Base-by-base conservation (phyloP, 2,113 vertebrate species). In the Rhabdornis inornatus region DNA sequence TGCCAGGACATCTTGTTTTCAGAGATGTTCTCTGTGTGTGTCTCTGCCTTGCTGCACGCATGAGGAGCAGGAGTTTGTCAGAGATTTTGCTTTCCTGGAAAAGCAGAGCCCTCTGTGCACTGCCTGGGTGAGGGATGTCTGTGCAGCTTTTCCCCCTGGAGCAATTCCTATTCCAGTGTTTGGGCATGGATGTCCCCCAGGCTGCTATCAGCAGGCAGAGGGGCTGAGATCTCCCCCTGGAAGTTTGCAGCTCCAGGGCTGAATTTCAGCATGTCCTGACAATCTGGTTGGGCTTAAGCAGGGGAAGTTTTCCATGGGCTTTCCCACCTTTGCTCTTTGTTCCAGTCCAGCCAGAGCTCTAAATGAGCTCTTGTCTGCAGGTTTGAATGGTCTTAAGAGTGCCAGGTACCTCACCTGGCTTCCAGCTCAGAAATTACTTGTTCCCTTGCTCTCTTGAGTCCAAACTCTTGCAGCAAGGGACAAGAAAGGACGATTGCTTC, bases 91-190 rank as follows among this genome's bases (percentile, higher is more conserved):
- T 60, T 75, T 37, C 55, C 44, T 17, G 15, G 75, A 24, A 33
- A 14, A 39, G 27, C 0, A 1, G 47, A 75, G 61, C 65, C 65
- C 45, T 52, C 20, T 9, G 0, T 2, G 6, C 22, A 3, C 15
- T 33, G 59, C 82, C 56, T 22, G 23, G 25, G 24, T 7, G 19
- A 61, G 55, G 33, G 31, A 53, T 39, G 27, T n/a, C 33, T 55
- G 42, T 42, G n/a, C 70, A 50, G 77, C 2, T 6, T 6, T n/a
- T 71, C 18, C 28, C 10, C 24, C 4, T 20, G 5, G 28, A 57
- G 64, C 69, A 53, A 31, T 59, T 90, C 50, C 13, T 83, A 8
- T 33, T 8, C 15, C 31, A 63, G 69, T 30, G 4, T 11, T 39
- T 3, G 2, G 56, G 53, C 5, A 13, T 1, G 5, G 39, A 14